Conservation (phyloP, 2,113 vertebrate genomes). For the Hemibagrus wyckioides region DNA sequence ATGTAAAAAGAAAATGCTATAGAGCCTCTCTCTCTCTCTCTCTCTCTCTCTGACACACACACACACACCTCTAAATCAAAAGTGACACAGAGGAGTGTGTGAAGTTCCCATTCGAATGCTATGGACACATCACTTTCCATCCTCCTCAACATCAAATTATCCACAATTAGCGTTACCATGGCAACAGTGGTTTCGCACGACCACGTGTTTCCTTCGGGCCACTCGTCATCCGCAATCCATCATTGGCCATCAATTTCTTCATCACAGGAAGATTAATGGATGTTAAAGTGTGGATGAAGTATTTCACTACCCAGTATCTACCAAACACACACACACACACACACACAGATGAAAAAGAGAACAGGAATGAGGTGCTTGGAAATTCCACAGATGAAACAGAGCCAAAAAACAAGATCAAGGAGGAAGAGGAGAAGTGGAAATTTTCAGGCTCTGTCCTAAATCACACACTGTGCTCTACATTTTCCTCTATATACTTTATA, state of each 20-base stretch:
- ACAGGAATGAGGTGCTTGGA: background rate
- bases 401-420: background rate
- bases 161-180: slow-evolving; percentile 69
- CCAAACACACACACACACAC: background rate
- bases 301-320: background rate
- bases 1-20: background rate
- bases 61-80: slow-evolving; percentile 27
- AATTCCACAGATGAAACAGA: background rate
- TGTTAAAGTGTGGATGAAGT: background rate
- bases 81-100: slow-evolving; percentile 18
- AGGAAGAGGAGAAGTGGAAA: background rate
- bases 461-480: background rate
- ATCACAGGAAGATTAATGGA: background rate
- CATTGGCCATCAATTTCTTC: background rate
- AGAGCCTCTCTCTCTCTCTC: slow-evolving; percentile 51
- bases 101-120: slow-evolving; percentile 28
- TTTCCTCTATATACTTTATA: background rate
- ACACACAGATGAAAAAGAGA: background rate
- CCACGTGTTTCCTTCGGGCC: background rate
- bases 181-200: slow-evolving; percentile 59
- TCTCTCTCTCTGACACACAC: slow-evolving; percentile 33
- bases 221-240: background rate
- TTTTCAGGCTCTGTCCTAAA: background rate
- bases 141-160: slow-evolving; percentile 64
- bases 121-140: slow-evolving; percentile 55